These are phyloP conservation scores for Cynopterus brachyotis DNA, from an alignment of 2,113 vertebrate genomes.

Conservation along the genomic window DNA sequence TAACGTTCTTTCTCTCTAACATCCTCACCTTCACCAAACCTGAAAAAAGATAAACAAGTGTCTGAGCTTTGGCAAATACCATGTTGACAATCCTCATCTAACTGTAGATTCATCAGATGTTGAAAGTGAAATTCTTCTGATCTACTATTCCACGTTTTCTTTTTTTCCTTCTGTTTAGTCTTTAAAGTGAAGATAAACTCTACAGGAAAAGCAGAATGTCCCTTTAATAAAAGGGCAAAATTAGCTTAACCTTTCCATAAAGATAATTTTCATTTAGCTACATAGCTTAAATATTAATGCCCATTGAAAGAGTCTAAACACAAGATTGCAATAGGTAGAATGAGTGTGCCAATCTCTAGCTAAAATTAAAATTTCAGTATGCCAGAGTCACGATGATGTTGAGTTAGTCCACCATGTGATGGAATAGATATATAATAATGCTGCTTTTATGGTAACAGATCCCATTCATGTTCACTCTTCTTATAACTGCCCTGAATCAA, in stretches of 20 bases:
- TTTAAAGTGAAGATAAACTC: slow-evolving; percentile 71
- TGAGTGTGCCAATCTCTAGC: slow-evolving; percentile 75
- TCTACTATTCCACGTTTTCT: slow-evolving; percentile 63
- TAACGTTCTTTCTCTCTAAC: neutral
- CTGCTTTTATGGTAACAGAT: slow-evolving; percentile 39
- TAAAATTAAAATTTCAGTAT: slow-evolving; percentile 73
- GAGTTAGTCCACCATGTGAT: slow-evolving; percentile 54
- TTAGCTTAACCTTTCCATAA: slow-evolving; percentile 75
- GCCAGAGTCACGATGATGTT: slow-evolving; percentile 66
- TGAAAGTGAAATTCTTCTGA: slow-evolving; percentile 79
- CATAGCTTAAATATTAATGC: slow-evolving; percentile 78
- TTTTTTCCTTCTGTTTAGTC: slow-evolving; percentile 73
- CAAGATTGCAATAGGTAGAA: slow-evolving; percentile 70
- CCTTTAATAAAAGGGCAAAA: slow-evolving; percentile 68
- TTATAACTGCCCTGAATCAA: neutral
- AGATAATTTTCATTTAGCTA: slow-evolving; percentile 77
- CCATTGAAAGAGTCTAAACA: slow-evolving; percentile 66
- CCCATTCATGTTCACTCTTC: slow-evolving; percentile 39
- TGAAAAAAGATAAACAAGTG: slow-evolving; percentile 66
- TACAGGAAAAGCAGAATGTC: slow-evolving; percentile 66
- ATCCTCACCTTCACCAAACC: slow-evolving; percentile 26
- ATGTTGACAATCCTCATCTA: slow-evolving; percentile 80
- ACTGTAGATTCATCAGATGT: slow-evolving; percentile 80
- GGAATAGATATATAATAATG: neutral
- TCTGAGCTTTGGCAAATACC: slow-evolving; percentile 71